phyloP scores from a whole-genome alignment of 1,140 invertebrate species.

The Eurosta solidaginis region DNA sequence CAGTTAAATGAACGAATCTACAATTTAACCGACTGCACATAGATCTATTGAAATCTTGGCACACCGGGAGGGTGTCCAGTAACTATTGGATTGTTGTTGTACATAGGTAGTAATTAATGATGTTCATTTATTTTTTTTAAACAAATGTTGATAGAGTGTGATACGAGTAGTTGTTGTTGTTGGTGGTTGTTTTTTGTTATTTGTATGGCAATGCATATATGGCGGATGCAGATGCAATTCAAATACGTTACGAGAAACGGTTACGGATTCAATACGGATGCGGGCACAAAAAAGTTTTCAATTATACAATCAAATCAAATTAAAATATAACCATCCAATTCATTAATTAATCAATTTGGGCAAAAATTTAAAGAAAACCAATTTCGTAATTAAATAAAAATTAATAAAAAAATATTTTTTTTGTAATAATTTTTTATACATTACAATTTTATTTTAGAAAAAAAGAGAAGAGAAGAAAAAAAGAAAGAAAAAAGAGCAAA shows the following conservation, averaged over 20 bases:
- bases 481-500: constrained; percentile 60
- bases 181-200: constrained; percentile 1
- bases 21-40: constrained; percentile 92
- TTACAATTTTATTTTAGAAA: constrained; percentile 36
- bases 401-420: neutral
- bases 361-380: constrained; percentile 36
- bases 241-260: constrained; percentile 9
- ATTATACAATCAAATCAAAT: constrained; percentile 1
- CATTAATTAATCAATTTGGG: constrained; percentile 27
- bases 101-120: constrained; percentile 39
- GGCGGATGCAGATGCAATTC: constrained; percentile 20
- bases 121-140: constrained; percentile 38
- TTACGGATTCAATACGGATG: constrained; percentile 39
- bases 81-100: constrained; percentile 77
- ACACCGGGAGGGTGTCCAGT: constrained; percentile 99
- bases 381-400: neutral
- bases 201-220: constrained; percentile 6
- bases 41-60: constrained; percentile 98
- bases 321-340: constrained; percentile 35
- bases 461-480: constrained; percentile 58
- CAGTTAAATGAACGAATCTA: constrained; percentile 94
- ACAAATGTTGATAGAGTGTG: constrained; percentile 17
- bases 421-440: constrained; percentile 1
- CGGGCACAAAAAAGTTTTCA: constrained; percentile 38
- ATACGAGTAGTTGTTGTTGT: constrained; percentile 3